Conservation (phyloP, 2,113 vertebrate genomes). For the Opisthocomus hoazin region DNA sequence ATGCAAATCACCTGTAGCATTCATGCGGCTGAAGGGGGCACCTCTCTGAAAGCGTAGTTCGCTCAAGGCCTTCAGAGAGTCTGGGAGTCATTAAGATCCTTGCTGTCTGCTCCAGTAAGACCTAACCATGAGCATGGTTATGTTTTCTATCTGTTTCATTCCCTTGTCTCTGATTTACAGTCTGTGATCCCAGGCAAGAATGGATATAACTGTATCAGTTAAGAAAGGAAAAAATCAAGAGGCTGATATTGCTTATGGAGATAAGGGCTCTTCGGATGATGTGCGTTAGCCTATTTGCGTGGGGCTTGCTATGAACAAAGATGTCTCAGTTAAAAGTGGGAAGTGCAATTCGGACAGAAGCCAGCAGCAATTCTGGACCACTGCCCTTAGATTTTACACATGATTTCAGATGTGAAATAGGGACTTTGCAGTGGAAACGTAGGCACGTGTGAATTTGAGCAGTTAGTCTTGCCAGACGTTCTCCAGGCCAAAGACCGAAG, state of each 20-base stretch:
- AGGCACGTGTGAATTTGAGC: not conserved
- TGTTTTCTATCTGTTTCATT: not conserved
- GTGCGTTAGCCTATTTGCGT: not conserved
- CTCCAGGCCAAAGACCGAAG: not conserved
- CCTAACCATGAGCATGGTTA: not conserved
- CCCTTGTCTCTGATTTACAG: not conserved
- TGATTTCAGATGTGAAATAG: not conserved
- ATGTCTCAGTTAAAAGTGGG: not conserved
- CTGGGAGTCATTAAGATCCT: not conserved
- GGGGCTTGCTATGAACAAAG: not conserved
- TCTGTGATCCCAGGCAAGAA: accelerated
- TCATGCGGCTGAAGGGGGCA: not conserved
- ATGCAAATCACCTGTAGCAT: not conserved
- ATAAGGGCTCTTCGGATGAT: not conserved
- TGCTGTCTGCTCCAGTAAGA: not conserved
- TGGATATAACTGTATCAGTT: not conserved
- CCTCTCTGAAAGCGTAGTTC: not conserved
- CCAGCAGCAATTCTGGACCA: not conserved
- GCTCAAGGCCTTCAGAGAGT: not conserved
- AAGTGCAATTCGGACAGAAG: not conserved
- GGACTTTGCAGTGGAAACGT: not conserved
- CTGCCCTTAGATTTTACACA: not conserved
- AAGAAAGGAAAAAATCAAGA: not conserved
- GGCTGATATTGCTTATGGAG: not conserved
- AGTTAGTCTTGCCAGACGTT: not conserved